Conservation (phyloP, 2,113 vertebrate species). For the Monopterus albus region DNA sequence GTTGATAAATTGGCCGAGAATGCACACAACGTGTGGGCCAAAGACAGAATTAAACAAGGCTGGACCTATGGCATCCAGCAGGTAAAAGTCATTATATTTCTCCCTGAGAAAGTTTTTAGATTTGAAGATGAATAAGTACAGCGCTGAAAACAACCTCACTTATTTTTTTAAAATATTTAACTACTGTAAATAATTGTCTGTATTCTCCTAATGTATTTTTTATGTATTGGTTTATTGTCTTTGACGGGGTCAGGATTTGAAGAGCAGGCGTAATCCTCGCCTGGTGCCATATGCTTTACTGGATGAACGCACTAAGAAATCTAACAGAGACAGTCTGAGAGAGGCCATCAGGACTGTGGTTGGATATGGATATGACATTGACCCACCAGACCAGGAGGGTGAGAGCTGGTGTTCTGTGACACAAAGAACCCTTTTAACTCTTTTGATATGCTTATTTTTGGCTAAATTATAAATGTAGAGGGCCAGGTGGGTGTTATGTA, state of each 20-base stretch:
- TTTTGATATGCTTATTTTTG: too few relatives aligned
- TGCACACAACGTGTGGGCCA: constrained; percentile 99
- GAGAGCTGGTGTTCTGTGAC: constrained; percentile 56
- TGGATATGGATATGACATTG: constrained; percentile 94
- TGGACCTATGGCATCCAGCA: constrained; percentile 99
- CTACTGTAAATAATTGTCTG: not conserved
- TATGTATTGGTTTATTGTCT: not conserved
- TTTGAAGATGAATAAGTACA: too few relatives aligned
- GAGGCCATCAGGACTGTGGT: constrained; percentile 95
- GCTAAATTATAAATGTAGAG: too few relatives aligned
- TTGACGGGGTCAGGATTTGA: constrained; percentile 87
- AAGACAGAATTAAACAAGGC: constrained; percentile 98
- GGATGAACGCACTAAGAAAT: constrained; percentile 97
- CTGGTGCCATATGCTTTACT: constrained; percentile 94
- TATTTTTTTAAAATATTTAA: too few relatives aligned
- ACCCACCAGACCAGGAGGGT: constrained; percentile 95
- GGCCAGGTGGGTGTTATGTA: too few relatives aligned
- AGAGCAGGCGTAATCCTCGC: constrained; percentile 95
- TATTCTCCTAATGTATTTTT: not conserved
- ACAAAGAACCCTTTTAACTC: too few relatives aligned
- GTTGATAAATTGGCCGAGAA: constrained; percentile 99
- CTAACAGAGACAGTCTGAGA: constrained; percentile 95
- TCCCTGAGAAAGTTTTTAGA: too few relatives aligned
- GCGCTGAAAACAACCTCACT: too few relatives aligned
- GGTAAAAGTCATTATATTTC: constrained; percentile 84